phyloP scores from a whole-genome alignment of 1,140 invertebrate species.

The Bombyx mori region ASM3026992v2 NC_085115.1:8329001-8329500 shows the following conservation, averaged over 20 bases:
- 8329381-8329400: too few species aligned
- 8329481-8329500: slow-evolving; percentile 22
- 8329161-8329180: slow-evolving; percentile 63
- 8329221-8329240: too few species aligned
- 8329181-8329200: too few species aligned
- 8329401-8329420: neutral
- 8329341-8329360: neutral
- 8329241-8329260: too few species aligned
- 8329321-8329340: slow-evolving; percentile 19
- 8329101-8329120: slow-evolving; percentile 84
- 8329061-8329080: too few species aligned
- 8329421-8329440: neutral
- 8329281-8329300: slow-evolving; percentile 20
- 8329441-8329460: too few species aligned
- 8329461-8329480: slow-evolving; percentile 1
- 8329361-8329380: neutral
- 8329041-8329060: too few species aligned
- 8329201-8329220: too few species aligned
- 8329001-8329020: too few species aligned
- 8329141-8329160: slow-evolving; percentile 77
- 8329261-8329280: slow-evolving; percentile 15
- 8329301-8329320: slow-evolving; percentile 26
- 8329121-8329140: slow-evolving; percentile 82
- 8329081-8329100: slow-evolving; percentile 69
- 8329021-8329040: too few species aligned